These are phyloP conservation scores for Ladona fulva DNA, from an alignment of 1,140 invertebrate genomes.

Conservation along the genomic window DNA sequence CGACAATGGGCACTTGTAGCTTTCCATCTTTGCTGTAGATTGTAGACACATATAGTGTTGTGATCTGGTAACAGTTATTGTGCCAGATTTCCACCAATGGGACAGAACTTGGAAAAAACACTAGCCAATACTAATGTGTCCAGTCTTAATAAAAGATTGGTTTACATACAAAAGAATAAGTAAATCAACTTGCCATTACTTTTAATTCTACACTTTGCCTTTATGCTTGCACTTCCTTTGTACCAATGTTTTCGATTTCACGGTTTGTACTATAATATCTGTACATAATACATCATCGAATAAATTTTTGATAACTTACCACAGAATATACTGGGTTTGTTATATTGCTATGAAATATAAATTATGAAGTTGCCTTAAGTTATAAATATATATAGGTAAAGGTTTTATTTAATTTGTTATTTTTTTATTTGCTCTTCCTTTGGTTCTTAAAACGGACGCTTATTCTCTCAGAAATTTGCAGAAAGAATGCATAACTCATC, in stretches of 20 bases:
- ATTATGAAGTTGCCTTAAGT: too few relatives aligned
- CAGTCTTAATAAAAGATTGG: slow-evolving; percentile 22
- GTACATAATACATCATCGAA: slow-evolving; percentile 38
- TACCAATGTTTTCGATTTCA: slow-evolving; percentile 33
- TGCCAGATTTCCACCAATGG: neutral
- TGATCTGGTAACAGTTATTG: slow-evolving; percentile 17
- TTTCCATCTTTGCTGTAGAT: slow-evolving; percentile 16
- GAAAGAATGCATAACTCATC: too few relatives aligned
- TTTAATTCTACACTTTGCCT: slow-evolving; percentile 28
- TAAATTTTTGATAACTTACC: slow-evolving; percentile 39
- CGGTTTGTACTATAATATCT: slow-evolving; percentile 38
- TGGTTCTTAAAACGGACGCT: too few relatives aligned
- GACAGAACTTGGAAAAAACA: slow-evolving; percentile 16
- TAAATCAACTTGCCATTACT: slow-evolving; percentile 27
- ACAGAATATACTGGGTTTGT: neutral
- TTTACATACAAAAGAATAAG: slow-evolving; percentile 20
- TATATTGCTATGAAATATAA: too few relatives aligned
- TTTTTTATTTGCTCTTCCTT: too few relatives aligned
- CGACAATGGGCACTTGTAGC: slow-evolving; percentile 16
- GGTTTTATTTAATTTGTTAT: too few relatives aligned
- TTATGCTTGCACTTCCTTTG: slow-evolving; percentile 32
- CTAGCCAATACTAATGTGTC: slow-evolving; percentile 22
- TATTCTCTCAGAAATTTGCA: too few relatives aligned
- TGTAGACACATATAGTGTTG: slow-evolving; percentile 15
- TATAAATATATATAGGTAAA: too few relatives aligned